Evolutionary conservation across 2,888 invertebrate species (phyloP), one percentile per base, ranked within the genome.

Genomic region (Tinea trinotella): DNA sequence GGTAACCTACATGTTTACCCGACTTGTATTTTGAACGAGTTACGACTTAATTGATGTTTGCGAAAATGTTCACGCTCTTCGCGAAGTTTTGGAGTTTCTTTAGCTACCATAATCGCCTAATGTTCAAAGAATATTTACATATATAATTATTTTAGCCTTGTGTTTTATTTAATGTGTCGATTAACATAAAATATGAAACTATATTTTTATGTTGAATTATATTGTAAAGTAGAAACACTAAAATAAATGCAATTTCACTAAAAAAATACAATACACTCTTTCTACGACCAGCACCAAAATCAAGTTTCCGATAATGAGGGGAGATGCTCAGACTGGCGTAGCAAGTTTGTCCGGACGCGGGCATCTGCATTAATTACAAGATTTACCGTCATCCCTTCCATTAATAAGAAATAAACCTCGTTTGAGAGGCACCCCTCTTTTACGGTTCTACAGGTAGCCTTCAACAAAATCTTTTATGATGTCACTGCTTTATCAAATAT

Each of bases 341-440:
- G 68, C 63, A 66, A 71, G 70, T 72, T 73, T 66, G 68, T 61
- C 64, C 63, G 62, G 62, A 67, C 64, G 63, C 74, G 72, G 70
- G 74, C 74, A 81, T 75, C 77, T 81, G 81, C 81, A 81, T 81
- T 81, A 77, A 82, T 82, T 81, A 82, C 71, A 68, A 72, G 80
- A 76, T 76, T 81, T 80, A 80, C 67, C 75, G 68, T 72, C 74
- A 76, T 76, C 78, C 71, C 69, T 68, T 67, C 74, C 76, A 79
- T 80, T 81, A 74, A 75, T 79, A 77, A 79, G 70, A 71, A 70
- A 76, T 74, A 75, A 76, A 53, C 35, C 30, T 34, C 13, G 13
- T 50, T 35, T 22, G 22, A 12, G n/a, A 6, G 30, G 13, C 13
- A 6, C 18, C 34, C 15, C 44, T 30, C 44, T 44, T 53, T 55